Evolutionary conservation across 2,888 invertebrate species (phyloP).

Genomic region (Epistrophe grossulariae): DNA sequence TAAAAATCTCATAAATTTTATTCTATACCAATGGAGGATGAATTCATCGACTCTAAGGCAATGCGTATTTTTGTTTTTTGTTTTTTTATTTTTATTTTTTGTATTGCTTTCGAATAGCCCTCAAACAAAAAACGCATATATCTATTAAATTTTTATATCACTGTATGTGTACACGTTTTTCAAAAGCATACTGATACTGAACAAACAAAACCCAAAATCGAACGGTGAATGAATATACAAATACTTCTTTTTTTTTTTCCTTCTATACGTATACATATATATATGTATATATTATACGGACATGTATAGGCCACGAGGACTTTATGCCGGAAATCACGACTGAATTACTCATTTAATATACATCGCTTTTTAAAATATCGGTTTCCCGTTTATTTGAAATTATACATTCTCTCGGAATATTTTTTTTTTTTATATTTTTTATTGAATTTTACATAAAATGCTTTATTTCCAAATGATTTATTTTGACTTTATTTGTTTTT

Average conservation of each 20-base stretch:
- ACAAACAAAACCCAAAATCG: slow-evolving; percentile 33
- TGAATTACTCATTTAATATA: slow-evolving; percentile 74
- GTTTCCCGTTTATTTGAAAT: slow-evolving; percentile 67
- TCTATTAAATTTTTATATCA: slow-evolving; percentile 60
- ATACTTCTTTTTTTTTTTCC: background rate
- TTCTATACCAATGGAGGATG: slow-evolving; percentile 52
- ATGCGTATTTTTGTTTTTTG: background rate
- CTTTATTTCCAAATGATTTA: slow-evolving; percentile 58
- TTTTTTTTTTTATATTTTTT: background rate
- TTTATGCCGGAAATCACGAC: slow-evolving; percentile 67
- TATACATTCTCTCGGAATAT: slow-evolving; percentile 51
- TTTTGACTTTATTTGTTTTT: slow-evolving; percentile 16
- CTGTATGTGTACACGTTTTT: background rate
- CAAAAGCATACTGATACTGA: slow-evolving; percentile 44
- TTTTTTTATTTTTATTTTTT: background rate
- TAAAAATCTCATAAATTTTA: slow-evolving; percentile 69
- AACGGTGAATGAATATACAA: slow-evolving; percentile 32
- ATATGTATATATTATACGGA: background rate
- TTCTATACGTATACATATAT: background rate
- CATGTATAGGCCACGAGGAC: slow-evolving; percentile 11
- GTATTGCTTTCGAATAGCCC: slow-evolving; percentile 16
- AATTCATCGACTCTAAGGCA: slow-evolving; percentile 54
- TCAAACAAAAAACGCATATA: slow-evolving; percentile 44
- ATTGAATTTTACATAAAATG: slow-evolving; percentile 39
- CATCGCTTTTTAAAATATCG: slow-evolving; percentile 71